Percentiles rank a stretch among this genome's conserved stretches.
Evolutionary conservation across 2,113 vertebrate genomes (phyloP).

Genomic region (Ciconia stormi): DNA sequence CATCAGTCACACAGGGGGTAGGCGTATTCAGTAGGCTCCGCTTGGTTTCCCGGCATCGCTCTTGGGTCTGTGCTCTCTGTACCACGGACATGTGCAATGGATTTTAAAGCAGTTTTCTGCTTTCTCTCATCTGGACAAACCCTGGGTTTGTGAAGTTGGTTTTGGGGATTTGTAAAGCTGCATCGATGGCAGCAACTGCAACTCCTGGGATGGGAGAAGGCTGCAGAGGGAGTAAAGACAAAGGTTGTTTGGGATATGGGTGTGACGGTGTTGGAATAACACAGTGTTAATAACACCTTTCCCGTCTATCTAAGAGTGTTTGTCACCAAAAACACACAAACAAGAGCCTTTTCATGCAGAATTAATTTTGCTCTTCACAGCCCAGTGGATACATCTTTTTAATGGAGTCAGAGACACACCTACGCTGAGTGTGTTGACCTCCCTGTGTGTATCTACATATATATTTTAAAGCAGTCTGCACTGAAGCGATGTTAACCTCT

Average conservation of each 20-base stretch:
- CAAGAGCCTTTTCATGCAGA: slow-evolving; percentile 15
- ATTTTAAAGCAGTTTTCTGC: not conserved
- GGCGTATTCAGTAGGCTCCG: rapidly evolving
- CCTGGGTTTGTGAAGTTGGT: rapidly evolving
- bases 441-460: not conserved
- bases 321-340: not conserved
- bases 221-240: not conserved
- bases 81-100: not conserved
- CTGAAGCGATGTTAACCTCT: not conserved
- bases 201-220: not conserved
- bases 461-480: not conserved
- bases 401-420: not conserved
- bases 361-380: slow-evolving; percentile 21
- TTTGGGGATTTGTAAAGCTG: not conserved
- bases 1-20: rapidly evolving
- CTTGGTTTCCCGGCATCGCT: not conserved
- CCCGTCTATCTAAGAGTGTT: not conserved
- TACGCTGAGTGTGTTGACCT: not conserved
- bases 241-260: not conserved
- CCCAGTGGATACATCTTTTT: not conserved
- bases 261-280: not conserved
- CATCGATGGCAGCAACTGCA: not conserved
- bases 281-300: not conserved
- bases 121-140: not conserved
- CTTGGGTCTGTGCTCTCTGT: not conserved